Evolutionary conservation across 2,797 vertebrate species (phyloP).

Genomic region (Podargus strigoides): DNA sequence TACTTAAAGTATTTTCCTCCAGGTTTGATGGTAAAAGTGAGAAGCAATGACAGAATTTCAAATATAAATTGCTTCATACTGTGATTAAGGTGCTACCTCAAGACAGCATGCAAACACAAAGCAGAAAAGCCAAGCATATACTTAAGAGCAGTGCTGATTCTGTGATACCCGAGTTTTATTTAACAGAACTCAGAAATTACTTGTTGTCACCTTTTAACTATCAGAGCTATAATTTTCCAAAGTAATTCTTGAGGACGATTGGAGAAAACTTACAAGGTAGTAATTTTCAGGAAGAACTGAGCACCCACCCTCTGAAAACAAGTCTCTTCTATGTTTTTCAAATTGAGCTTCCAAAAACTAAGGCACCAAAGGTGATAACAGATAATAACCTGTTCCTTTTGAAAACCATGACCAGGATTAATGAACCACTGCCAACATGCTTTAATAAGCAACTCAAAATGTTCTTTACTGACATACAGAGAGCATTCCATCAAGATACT

Average conservation of each 20-base stretch:
- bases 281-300: background rate
- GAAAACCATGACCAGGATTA: background rate
- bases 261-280: background rate
- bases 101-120: background rate
- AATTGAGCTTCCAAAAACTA: background rate
- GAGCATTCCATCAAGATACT: background rate
- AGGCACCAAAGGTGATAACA: background rate
- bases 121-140: background rate
- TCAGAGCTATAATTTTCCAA: background rate
- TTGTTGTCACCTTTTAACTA: background rate
- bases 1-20: background rate
- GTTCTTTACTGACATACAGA: background rate
- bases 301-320: background rate
- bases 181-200: background rate
- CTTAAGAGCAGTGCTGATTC: background rate
- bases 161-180: background rate
- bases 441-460: background rate
- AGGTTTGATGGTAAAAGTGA: background rate
- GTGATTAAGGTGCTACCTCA: background rate
- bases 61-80: background rate
- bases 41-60: background rate
- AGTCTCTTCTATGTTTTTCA: background rate
- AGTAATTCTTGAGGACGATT: background rate
- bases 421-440: fast-evolving
- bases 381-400: background rate